Conservation (phyloP, 2,113 vertebrate species). For the Herpetotheres cachinnans region DNA sequence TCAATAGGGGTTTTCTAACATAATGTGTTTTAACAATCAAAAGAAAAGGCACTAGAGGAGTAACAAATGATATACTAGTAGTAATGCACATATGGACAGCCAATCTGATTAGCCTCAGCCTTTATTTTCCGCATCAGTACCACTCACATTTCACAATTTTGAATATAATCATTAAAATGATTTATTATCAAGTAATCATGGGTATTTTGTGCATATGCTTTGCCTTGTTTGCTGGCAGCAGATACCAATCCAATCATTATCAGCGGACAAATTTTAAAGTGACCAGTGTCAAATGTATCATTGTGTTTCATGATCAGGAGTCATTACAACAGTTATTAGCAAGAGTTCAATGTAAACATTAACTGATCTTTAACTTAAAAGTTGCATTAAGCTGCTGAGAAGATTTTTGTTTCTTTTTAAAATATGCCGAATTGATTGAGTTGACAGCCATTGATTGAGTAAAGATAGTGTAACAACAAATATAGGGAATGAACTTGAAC, state of each 20-base stretch:
- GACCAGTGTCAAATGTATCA: neutral
- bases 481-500: neutral
- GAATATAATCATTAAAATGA: conserved; percentile 69
- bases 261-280: conserved; percentile 59
- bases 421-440: neutral
- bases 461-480: neutral
- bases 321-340: neutral
- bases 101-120: conserved; percentile 22
- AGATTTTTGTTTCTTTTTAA: neutral
- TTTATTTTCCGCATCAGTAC: conserved; percentile 66
- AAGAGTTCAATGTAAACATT: neutral
- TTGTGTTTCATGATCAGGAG: neutral
- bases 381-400: neutral
- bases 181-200: conserved; percentile 67
- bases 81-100: conserved; percentile 27
- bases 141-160: conserved; percentile 64
- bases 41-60: neutral
- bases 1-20: neutral
- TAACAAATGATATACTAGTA: neutral
- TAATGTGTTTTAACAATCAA: neutral
- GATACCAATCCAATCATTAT: conserved; percentile 33
- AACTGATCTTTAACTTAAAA: neutral
- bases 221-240: conserved; percentile 68
- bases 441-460: neutral
- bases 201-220: conserved; percentile 65